A percentile compares a stretch with the other conserved stretches of the same genome.
Conservation (phyloP, 2,888 invertebrate genomes). For the Seira sanloemensis region DNA sequence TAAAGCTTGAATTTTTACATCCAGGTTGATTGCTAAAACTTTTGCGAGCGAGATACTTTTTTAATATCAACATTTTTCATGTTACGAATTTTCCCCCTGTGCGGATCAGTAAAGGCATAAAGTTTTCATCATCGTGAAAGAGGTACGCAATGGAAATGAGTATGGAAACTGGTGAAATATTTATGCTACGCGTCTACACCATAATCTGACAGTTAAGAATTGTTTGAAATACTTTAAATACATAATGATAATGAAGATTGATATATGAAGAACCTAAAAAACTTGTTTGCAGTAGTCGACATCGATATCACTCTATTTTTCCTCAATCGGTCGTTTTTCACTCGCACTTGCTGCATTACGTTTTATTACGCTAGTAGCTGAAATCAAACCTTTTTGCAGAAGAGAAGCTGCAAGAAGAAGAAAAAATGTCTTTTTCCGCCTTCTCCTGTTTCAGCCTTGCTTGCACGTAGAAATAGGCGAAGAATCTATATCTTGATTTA, state of each 20-base stretch:
- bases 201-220: conserved; percentile 38
- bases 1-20: background rate
- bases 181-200: background rate
- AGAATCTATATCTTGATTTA: conserved; percentile 1
- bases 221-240: conserved; percentile 14
- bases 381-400: too few relatives aligned
- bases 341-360: background rate
- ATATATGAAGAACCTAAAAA: background rate
- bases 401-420: too few relatives aligned
- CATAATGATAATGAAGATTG: conserved; percentile 20
- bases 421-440: too few relatives aligned
- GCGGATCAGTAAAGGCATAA: background rate
- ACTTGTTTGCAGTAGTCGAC: background rate
- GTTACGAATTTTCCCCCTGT: too few relatives aligned
- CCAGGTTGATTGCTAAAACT: background rate
- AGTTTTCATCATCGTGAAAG: background rate
- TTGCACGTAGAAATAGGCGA: background rate
- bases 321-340: conserved; percentile 9
- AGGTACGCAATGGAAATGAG: background rate
- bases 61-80: too few relatives aligned
- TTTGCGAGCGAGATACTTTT: background rate
- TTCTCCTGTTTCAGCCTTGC: too few relatives aligned
- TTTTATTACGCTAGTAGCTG: too few relatives aligned
- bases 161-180: conserved; percentile 13
- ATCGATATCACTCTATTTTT: conserved; percentile 16